A percentile compares a stretch with the other conserved stretches of the same genome.
These are phyloP conservation scores for Lasioglossum marginatum DNA, from an alignment of 2,888 invertebrate species.

Conservation along the genomic window DNA sequence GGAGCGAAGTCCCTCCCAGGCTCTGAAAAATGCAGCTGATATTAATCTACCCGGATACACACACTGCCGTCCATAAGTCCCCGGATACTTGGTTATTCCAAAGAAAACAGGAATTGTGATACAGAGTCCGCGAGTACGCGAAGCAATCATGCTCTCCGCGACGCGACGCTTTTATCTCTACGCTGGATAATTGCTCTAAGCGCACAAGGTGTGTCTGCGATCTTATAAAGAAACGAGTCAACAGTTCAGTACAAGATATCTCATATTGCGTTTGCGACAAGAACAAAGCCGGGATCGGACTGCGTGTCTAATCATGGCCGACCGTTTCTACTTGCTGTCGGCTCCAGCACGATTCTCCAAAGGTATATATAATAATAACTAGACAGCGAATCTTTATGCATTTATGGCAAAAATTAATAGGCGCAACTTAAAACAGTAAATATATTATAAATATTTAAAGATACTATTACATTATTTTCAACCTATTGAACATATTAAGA, in stretches of 20 bases:
- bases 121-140: background rate
- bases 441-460: no score
- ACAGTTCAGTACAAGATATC: background rate
- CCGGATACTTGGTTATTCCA: background rate
- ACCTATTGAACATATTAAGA: no score
- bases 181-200: background rate
- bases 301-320: background rate
- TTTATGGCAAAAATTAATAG: no score
- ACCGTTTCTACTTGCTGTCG: background rate
- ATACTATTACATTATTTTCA: no score
- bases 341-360: background rate
- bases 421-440: no score
- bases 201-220: background rate
- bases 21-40: background rate
- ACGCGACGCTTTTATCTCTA: background rate
- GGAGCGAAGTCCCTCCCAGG: background rate
- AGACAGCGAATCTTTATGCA: no score
- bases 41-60: background rate
- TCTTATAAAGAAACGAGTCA: background rate
- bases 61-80: background rate
- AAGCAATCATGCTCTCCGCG: background rate
- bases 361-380: background rate
- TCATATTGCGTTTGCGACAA: background rate
- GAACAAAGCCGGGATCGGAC: background rate
- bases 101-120: background rate